Conservation (phyloP, 2,797 vertebrate genomes). For the Toxotes lorentzi region DNA sequence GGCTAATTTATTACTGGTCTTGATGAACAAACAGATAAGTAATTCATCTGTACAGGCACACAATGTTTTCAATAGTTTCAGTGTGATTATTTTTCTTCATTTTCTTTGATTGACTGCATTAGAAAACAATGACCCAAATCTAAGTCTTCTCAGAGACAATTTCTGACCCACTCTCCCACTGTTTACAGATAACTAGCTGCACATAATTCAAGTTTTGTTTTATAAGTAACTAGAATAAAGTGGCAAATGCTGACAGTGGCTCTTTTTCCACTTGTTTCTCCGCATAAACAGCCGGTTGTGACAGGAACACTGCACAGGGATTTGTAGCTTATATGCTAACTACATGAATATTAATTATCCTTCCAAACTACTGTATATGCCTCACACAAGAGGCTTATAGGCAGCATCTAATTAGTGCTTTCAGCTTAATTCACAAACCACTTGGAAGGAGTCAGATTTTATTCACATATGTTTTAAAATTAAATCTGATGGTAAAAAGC, state of each 20-base stretch:
- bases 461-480: slow-evolving; percentile 39
- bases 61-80: not conserved
- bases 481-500: slow-evolving; percentile 15
- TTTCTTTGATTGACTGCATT: slow-evolving; percentile 38
- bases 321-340: slow-evolving; percentile 64
- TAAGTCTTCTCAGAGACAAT: slow-evolving; percentile 15
- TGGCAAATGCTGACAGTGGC: slow-evolving; percentile 46
- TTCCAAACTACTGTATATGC: slow-evolving; percentile 52
- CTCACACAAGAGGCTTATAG: slow-evolving; percentile 57
- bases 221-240: slow-evolving; percentile 16
- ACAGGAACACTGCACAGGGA: slow-evolving; percentile 68
- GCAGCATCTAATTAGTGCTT: slow-evolving; percentile 69
- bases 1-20: not conserved
- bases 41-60: not conserved
- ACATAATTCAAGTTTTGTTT: slow-evolving; percentile 33
- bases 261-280: slow-evolving; percentile 42
- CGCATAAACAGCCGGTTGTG: slow-evolving; percentile 56
- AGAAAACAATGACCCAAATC: slow-evolving; percentile 22
- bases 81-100: slow-evolving; percentile 13
- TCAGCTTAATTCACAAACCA: slow-evolving; percentile 55
- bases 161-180: slow-evolving; percentile 10
- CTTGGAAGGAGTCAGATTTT: slow-evolving; percentile 33
- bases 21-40: slow-evolving; percentile 12
- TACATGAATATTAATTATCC: slow-evolving; percentile 78
- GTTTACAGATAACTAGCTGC: slow-evolving; percentile 37